Evolutionary conservation across 2,888 invertebrate genomes (phyloP).

Genomic region (Patella ulyssiponensis): DNA sequence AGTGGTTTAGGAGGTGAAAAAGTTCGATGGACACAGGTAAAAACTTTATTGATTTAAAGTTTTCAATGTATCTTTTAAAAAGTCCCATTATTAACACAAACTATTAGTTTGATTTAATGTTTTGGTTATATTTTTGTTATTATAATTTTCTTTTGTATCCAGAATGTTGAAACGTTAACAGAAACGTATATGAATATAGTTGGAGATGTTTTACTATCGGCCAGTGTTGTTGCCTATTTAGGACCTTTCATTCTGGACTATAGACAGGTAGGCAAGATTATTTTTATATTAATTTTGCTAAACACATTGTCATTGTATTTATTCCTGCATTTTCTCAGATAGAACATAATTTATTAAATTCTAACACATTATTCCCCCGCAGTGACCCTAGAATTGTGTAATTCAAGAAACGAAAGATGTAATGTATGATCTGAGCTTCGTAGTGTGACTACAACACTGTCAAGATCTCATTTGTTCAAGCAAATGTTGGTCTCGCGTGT

Average conservation of each 20-base stretch:
- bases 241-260: constrained; percentile 70
- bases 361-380: background rate
- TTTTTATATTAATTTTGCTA: background rate
- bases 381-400: too few relatives aligned
- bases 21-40: constrained; percentile 69
- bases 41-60: background rate
- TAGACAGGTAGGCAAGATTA: constrained; percentile 57
- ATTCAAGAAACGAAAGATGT: too few relatives aligned
- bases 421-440: too few relatives aligned
- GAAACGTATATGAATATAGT: constrained; percentile 70
- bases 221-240: constrained; percentile 70
- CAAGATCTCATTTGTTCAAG: too few relatives aligned
- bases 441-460: too few relatives aligned
- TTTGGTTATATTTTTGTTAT: background rate
- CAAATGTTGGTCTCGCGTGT: too few relatives aligned
- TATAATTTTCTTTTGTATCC: constrained; percentile 28
- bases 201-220: constrained; percentile 71
- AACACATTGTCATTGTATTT: too few relatives aligned
- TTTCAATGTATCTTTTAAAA: background rate
- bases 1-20: constrained; percentile 71
- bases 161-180: constrained; percentile 68
- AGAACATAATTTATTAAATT: background rate
- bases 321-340: too few relatives aligned
- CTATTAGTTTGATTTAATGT: background rate
- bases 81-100: background rate